Evolutionary conservation across 2,888 invertebrate genomes (phyloP).

Genomic region (Rhagophthalmus giganteus): DNA sequence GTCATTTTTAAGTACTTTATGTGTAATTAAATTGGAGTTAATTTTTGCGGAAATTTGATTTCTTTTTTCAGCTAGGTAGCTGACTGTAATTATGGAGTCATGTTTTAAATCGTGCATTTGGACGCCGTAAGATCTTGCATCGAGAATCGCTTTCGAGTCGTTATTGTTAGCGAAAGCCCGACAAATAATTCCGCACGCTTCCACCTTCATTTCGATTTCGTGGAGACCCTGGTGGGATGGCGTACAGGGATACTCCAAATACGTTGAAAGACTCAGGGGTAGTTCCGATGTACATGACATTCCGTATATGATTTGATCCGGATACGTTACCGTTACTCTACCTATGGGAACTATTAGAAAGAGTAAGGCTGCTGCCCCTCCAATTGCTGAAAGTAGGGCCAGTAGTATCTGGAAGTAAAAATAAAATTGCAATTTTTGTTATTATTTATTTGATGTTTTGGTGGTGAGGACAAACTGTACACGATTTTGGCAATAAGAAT

Average conservation of each 20-base stretch:
- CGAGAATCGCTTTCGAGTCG: conserved; percentile 57
- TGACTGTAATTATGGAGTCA: conserved; percentile 51
- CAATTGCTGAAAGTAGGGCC: conserved; percentile 68
- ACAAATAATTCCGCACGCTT: conserved; percentile 66
- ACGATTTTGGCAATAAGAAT: too few species aligned
- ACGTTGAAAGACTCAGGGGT: conserved; percentile 49
- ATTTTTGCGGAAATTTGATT: conserved; percentile 35
- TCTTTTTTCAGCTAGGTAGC: conserved; percentile 47
- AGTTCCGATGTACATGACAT: conserved; percentile 56
- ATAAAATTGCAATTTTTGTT: too few species aligned
- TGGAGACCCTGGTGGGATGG: conserved; percentile 48
- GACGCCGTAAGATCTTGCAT: conserved; percentile 61
- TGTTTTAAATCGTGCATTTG: conserved; percentile 55
- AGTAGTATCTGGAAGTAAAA: conserved; percentile 68
- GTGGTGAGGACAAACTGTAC: too few species aligned
- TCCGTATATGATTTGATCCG: conserved; percentile 63
- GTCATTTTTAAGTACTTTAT: conserved; percentile 61
- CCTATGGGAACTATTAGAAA: conserved; percentile 73
- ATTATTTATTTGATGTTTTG: too few species aligned
- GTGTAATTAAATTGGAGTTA: conserved; percentile 55
- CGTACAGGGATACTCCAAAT: conserved; percentile 58
- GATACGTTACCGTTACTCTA: conserved; percentile 67
- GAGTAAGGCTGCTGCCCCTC: conserved; percentile 68
- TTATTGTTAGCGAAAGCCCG: conserved; percentile 55
- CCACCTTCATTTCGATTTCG: conserved; percentile 57